These are phyloP conservation scores for Megaceryle maxima DNA, from an alignment of 2,113 vertebrate species.

Conservation along the genomic window DNA sequence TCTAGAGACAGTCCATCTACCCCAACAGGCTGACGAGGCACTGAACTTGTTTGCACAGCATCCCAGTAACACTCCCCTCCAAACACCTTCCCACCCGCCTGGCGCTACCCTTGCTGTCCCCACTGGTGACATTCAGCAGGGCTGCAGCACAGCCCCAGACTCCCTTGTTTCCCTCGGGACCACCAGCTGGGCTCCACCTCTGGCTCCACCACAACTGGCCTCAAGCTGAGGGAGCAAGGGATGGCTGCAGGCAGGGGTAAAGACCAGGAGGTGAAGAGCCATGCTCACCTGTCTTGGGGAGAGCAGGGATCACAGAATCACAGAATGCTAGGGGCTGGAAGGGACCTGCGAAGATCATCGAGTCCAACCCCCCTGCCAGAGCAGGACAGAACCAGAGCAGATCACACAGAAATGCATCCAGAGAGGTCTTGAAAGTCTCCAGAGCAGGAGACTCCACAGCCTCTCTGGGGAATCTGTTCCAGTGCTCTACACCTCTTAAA, in stretches of 20 bases:
- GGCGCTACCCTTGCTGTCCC: not conserved
- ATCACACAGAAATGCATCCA: too few species aligned
- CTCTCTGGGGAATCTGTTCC: too few species aligned
- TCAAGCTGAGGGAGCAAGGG: not conserved
- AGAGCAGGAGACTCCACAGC: too few species aligned
- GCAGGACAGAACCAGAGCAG: not conserved
- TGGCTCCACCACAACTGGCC: not conserved
- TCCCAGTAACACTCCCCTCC: too few species aligned
- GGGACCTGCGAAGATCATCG: too few species aligned
- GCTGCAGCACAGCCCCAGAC: not conserved
- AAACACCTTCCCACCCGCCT: accelerated
- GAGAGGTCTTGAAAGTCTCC: too few species aligned
- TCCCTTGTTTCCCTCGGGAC: not conserved
- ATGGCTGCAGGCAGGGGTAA: not conserved
- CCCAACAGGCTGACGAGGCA: accelerated
- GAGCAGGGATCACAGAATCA: not conserved
- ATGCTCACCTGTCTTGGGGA: not conserved
- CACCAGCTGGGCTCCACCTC: not conserved
- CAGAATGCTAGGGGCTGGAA: too few species aligned
- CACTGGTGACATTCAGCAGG: accelerated
- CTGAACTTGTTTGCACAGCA: not conserved
- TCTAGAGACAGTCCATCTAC: not conserved
- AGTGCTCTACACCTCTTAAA: too few species aligned
- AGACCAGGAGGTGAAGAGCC: not conserved
- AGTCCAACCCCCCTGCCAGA: not conserved